These are phyloP conservation scores for Oreochromis niloticus DNA, from an alignment of 2,113 vertebrate species.

Conservation along the genomic window DNA sequence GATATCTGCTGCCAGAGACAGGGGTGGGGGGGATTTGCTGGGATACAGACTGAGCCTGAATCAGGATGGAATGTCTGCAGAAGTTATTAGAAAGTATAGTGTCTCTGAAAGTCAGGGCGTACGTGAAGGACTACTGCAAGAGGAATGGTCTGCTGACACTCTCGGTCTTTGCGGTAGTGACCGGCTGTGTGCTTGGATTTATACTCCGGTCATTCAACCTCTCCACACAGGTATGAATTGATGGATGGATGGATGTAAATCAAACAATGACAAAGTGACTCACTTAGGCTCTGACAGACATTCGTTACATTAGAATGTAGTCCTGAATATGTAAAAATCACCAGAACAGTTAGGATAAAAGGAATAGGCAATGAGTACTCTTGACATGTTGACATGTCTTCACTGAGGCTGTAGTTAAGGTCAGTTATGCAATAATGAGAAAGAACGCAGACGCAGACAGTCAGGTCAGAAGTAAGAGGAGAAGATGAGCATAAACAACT, in stretches of 20 bases:
- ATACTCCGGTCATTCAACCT: constrained; percentile 74
- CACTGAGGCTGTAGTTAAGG: background rate
- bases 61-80: constrained; percentile 35
- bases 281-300: background rate
- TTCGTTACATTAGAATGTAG: background rate
- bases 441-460: background rate
- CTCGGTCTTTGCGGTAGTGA: constrained; percentile 77
- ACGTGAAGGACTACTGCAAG: constrained; percentile 68
- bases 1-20: background rate
- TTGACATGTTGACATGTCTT: background rate
- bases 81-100: background rate
- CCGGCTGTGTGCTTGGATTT: constrained; percentile 80
- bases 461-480: background rate
- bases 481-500: background rate
- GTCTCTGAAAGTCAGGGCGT: constrained; percentile 26
- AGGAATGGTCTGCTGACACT: constrained; percentile 81
- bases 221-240: constrained; percentile 74
- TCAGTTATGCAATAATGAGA: background rate
- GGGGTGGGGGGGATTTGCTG: background rate
- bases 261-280: rapidly evolving
- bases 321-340: background rate
- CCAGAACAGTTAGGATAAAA: background rate
- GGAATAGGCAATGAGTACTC: background rate
- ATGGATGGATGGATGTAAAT: background rate
- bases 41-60: background rate